Percentiles rank a stretch among this genome's conserved stretches.
Evolutionary conservation across 2,113 vertebrate species (phyloP).

Genomic region (Hippocampus abdominalis): DNA sequence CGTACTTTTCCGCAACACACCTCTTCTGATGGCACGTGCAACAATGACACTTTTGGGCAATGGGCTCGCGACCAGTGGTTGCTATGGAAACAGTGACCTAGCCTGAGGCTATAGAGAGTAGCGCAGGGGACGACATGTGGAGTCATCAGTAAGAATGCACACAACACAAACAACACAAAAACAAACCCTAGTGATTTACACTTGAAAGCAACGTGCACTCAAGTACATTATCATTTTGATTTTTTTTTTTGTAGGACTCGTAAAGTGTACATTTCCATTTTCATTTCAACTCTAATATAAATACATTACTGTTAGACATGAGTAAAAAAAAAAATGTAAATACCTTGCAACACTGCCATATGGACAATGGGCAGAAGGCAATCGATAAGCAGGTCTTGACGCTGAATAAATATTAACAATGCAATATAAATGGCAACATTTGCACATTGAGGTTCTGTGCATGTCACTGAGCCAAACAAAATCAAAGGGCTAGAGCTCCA

Average conservation of each 20-base stretch:
- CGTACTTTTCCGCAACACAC: background rate
- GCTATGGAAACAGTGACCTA: constrained; percentile 56
- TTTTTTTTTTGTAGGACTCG: background rate
- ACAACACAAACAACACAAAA: constrained; percentile 13
- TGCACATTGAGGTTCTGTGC: background rate
- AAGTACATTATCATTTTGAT: background rate
- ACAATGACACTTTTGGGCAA: constrained; percentile 31
- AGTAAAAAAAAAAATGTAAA: background rate
- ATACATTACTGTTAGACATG: background rate
- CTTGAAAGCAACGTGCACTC: constrained; percentile 18
- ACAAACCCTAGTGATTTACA: constrained; percentile 18
- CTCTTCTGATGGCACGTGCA: constrained; percentile 14
- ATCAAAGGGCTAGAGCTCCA: constrained; percentile 12
- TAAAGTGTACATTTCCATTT: background rate
- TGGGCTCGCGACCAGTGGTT: constrained; percentile 36
- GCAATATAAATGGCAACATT: background rate
- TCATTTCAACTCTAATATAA: background rate
- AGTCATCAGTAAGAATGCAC: constrained; percentile 36
- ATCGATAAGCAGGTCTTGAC: background rate
- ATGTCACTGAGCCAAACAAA: constrained; percentile 8
- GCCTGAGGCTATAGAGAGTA: constrained; percentile 37
- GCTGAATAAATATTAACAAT: background rate
- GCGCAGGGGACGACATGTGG: constrained; percentile 41
- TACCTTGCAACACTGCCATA: background rate
- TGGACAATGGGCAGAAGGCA: background rate